These are phyloP conservation scores for Chrysomela aeneicollis DNA, from an alignment of 2,888 invertebrate genomes.

Conservation along the genomic window DNA sequence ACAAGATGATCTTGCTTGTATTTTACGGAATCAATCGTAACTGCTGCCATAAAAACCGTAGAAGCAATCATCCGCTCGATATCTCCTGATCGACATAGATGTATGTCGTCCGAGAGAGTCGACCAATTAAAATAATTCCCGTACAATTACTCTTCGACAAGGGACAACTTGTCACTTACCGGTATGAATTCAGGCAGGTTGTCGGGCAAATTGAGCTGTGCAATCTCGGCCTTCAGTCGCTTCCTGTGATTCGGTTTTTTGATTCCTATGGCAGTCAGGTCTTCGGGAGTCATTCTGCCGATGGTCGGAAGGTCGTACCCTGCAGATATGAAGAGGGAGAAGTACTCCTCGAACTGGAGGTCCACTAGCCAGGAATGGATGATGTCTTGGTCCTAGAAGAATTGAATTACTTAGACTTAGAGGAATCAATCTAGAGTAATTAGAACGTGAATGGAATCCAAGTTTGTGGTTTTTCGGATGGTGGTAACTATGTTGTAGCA, in stretches of 20 bases:
- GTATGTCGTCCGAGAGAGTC: background rate
- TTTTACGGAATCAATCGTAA: background rate
- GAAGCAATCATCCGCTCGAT: background rate
- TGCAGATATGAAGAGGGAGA: constrained; percentile 89
- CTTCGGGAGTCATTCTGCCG: constrained; percentile 99
- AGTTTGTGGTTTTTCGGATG: too few relatives aligned
- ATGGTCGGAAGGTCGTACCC: constrained; percentile 98
- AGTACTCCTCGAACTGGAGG: constrained; percentile 94
- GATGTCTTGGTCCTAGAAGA: constrained; percentile 85
- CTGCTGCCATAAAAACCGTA: background rate
- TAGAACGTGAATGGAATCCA: too few relatives aligned
- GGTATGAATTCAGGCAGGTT: constrained; percentile 95
- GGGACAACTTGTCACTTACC: constrained; percentile 63
- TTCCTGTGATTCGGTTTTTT: constrained; percentile 98
- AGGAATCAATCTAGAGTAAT: too few relatives aligned
- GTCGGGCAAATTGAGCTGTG: constrained; percentile 91
- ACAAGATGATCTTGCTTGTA: background rate
- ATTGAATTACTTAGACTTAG: too few relatives aligned
- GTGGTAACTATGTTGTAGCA: too few relatives aligned
- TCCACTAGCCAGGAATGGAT: constrained; percentile 95
- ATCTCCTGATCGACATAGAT: background rate
- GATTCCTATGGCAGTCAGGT: constrained; percentile 86
- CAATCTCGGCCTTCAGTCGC: constrained; percentile 94
- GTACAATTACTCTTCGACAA: background rate
- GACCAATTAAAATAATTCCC: background rate